Evolutionary conservation across 1,140 invertebrate species (phyloP).

Genomic region (Eueides isabella): DNA sequence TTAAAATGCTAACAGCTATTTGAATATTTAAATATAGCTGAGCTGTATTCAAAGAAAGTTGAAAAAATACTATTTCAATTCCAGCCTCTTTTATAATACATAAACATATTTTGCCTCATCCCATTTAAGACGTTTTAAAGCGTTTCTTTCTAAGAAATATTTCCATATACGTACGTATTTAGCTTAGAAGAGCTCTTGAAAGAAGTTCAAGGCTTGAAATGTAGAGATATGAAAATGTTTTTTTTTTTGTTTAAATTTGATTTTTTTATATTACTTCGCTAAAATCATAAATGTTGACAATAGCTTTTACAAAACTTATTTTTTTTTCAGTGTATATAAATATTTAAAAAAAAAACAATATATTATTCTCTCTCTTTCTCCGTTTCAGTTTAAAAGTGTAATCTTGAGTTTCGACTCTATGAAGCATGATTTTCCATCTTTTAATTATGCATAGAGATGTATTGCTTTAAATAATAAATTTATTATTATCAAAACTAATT

Average conservation of each 20-base stretch:
- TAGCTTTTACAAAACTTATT: no score
- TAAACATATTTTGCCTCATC: conserved; percentile 6
- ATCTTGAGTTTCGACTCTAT: no score
- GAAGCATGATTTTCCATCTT: no score
- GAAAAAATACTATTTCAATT: conserved; percentile 8
- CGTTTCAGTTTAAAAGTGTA: no score
- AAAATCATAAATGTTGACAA: no score
- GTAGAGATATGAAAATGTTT: not conserved
- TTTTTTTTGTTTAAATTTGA: not conserved
- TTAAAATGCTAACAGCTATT: not conserved
- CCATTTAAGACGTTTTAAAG: not conserved
- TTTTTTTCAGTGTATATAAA: no score
- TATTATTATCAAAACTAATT: no score
- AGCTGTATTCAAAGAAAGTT: not conserved
- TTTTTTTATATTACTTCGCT: no score
- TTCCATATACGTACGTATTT: not conserved
- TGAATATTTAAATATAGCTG: not conserved
- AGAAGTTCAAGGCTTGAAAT: conserved; percentile 1
- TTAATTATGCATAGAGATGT: no score
- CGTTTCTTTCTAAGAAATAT: not conserved
- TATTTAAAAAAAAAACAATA: no score
- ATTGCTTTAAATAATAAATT: no score
- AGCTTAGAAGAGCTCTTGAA: not conserved
- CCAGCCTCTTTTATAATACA: conserved; percentile 5
- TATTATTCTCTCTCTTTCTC: no score